Percentiles rank a stretch among this genome's conserved stretches.
Conservation (phyloP, 2,113 vertebrate species). For the Antigone vipio region DNA sequence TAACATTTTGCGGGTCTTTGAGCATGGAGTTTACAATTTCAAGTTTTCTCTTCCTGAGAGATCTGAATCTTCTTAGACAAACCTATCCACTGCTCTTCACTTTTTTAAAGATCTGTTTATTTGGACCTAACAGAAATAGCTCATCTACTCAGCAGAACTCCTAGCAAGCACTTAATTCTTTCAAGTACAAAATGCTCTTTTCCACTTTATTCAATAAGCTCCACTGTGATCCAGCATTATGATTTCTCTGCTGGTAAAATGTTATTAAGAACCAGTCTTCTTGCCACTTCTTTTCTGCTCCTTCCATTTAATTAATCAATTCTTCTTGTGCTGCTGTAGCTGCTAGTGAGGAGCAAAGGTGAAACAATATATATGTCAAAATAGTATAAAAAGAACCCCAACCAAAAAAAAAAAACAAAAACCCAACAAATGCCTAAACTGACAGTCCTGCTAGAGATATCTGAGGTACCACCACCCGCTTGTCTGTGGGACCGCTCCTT, state of each 20-base stretch:
- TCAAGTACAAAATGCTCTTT: not conserved
- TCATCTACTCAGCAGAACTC: not conserved
- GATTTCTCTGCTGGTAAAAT: not conserved
- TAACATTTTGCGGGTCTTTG: not conserved
- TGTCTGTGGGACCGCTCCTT: not conserved
- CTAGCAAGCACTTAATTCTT: not conserved
- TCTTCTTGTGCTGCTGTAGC: not conserved
- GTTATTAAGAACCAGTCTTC: not conserved
- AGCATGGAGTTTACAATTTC: not conserved
- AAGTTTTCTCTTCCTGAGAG: not conserved
- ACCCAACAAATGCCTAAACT: not conserved
- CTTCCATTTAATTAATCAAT: not conserved
- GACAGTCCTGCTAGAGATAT: not conserved
- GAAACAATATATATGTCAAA: not conserved
- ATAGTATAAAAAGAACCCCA: rapidly evolving
- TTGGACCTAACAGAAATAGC: not conserved
- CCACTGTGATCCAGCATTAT: not conserved
- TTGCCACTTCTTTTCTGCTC: not conserved
- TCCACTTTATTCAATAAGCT: not conserved
- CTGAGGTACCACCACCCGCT: not conserved
- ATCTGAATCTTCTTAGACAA: not conserved
- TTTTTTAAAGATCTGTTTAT: not conserved
- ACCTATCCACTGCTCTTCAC: not conserved
- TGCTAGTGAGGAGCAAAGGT: not conserved
- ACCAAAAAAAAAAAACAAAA: no score